Evolutionary conservation across 2,797 vertebrate genomes (phyloP).

Genomic region (Poeciliopsis turneri): DNA sequence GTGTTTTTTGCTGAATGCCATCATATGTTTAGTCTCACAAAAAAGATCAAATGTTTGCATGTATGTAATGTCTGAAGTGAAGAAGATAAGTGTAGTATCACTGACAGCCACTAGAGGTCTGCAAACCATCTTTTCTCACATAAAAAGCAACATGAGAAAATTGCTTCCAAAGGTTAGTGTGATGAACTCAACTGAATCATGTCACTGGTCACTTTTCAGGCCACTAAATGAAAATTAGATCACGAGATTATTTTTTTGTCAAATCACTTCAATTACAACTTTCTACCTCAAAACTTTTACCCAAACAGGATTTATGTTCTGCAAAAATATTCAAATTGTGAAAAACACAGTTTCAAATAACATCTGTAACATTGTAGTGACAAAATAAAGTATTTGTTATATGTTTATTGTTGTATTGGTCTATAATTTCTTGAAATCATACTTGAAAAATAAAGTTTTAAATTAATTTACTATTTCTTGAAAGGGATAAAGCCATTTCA

Average conservation of each 20-base stretch:
- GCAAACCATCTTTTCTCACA: not conserved
- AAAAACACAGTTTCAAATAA: not conserved
- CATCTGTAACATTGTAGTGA: not conserved
- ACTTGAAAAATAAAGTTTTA: not conserved
- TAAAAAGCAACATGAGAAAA: not conserved
- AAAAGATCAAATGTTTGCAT: not conserved
- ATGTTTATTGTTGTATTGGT: not conserved
- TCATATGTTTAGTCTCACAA: not conserved
- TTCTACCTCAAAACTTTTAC: not conserved
- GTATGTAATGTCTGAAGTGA: not conserved
- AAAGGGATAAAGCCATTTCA: not conserved
- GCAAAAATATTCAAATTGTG: not conserved
- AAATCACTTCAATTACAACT: not conserved
- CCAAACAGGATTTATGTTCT: not conserved
- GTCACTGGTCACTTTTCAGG: no score
- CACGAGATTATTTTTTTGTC: not conserved
- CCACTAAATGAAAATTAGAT: not conserved
- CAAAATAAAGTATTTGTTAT: not conserved
- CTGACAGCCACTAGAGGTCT: slow-evolving; percentile 1
- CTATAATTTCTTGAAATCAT: not conserved
- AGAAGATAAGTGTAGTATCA: not conserved
- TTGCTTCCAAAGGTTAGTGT: no score
- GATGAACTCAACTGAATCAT: no score
- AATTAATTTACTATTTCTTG: not conserved
- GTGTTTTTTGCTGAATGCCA: not conserved